Evolutionary conservation across 2,888 invertebrate genomes (phyloP), one percentile per base, ranked within the genome.

Genomic region (Eristalis pertinax): DNA sequence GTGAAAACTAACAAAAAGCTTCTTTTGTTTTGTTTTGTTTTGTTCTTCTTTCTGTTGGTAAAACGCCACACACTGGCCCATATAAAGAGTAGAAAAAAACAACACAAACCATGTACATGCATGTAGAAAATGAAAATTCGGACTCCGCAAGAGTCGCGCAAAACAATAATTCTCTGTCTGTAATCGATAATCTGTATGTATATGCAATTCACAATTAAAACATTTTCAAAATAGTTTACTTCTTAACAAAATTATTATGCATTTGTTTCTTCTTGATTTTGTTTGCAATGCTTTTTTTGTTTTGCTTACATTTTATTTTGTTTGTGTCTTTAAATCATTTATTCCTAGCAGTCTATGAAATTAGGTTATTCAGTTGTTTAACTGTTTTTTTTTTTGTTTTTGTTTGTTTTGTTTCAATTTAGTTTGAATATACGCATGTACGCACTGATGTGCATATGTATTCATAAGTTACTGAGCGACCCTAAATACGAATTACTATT

Each of bases 1-100:
- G 64, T 87, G 87, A 87, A 84, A 87, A 87, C 84, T 76, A 84
- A 87, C 79, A 87, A 87, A 82, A 87, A 84, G 58, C 72, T 77
- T 83, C 50, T 10, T 70, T 58, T n/a, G n/a, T n/a, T 64, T 29
- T 19, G 35, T 69, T 38, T 56, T 43, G n/a, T 43, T 43, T 78
- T 26, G 26, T 63, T 38, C n/a, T n/a, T n/a, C n/a, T n/a, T 65
- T 73, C 26, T n/a, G 19, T 67, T 79, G 10, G 19, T 74, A 79
- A 73, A 69, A 60, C 64, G 56, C 70, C 70, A 69, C 62, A 62
- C 32, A 26, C 60, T 60, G 74, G 58, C 67, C n/a, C 43, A 13
- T 67, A 77, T 29, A 67, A 58, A 83, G 75, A 78, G 82, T 85
- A 82, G 26, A 85, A 79, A 79, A 32, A 83, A 75, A 62, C 73